phyloP scores from a whole-genome alignment of 2,113 vertebrate genomes.

The Lycaon pictus region DNA sequence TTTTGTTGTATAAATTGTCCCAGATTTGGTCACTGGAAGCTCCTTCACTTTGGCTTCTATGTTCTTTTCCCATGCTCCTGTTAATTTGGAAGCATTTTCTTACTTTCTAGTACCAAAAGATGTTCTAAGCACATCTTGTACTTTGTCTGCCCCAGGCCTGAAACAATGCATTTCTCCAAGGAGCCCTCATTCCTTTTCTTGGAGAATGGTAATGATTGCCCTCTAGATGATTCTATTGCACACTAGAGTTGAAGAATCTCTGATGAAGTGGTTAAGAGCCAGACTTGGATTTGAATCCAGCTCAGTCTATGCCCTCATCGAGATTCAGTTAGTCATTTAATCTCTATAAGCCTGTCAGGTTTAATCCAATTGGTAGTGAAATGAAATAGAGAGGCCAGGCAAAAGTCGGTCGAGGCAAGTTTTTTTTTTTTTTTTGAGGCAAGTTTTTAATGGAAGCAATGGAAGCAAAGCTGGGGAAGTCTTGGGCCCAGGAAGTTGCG shows the following conservation, averaged over 20 bases:
- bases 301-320: background rate
- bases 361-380: no score
- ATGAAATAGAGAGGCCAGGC: no score
- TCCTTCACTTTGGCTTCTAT: accelerated
- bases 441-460: no score
- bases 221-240: background rate
- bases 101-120: background rate
- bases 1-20: background rate
- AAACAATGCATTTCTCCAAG: background rate
- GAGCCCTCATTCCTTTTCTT: background rate
- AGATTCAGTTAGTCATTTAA: background rate
- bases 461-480: no score
- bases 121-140: background rate
- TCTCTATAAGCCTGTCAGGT: background rate
- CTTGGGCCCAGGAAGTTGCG: no score
- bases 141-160: background rate
- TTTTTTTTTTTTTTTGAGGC: no score
- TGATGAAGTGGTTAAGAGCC: background rate
- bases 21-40: background rate
- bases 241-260: background rate
- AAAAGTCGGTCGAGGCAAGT: no score
- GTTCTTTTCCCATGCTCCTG: background rate
- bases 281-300: background rate
- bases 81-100: background rate
- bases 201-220: background rate